Base-by-base conservation (phyloP, 2,888 invertebrate genomes). In the Synanthedon tipuliformis region DNA sequence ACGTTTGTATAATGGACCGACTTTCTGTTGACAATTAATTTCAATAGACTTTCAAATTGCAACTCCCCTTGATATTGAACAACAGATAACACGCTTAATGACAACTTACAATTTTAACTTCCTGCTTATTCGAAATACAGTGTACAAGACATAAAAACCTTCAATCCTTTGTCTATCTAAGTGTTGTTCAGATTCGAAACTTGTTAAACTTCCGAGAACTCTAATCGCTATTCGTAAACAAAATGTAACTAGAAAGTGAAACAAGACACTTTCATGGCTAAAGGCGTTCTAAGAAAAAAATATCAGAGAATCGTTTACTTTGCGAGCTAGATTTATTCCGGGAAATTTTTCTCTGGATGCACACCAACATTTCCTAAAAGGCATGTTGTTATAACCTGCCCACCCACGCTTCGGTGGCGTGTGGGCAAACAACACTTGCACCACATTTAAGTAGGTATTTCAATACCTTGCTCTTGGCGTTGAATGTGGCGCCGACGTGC, bases 291-390 rank as follows among this genome's bases (percentile, higher is more conserved):
- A 45, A 45, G 45, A 45, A 45, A 12, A 23, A n/a, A 45, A 45
- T 15, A 15, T 45, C 45, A 5, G 15, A 13, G 45, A 45, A n/a
- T 34, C 15, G 45, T 45, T 13, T 12, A 45, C 15, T 45, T 45
- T 13, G 13, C 45, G 11, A n/a, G n/a, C 45, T 45, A 12, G 12
- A 45, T 45, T 45, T 45, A 45, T 45, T 45, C 45, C 45, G 45
- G 45, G 45, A 10, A 34, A 10, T 3, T 16, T 15, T 49, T 16
- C 23, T 49, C 16, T 49, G 23, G 49, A 49, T 49, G 49, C 23
- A 49, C 68, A 68, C 61, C 84, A 75, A 82, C 76, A 76, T 85
- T 80, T 86, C 85, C 72, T 85, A 84, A 61, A 86, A 73, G 85
- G 86, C 69, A 73, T 64, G 50, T 34, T 34, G 27, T 3, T 40